A percentile compares a stretch with the other conserved stretches of the same genome.
Evolutionary conservation across 2,113 vertebrate genomes (phyloP).

Genomic region (Felis catus): DNA sequence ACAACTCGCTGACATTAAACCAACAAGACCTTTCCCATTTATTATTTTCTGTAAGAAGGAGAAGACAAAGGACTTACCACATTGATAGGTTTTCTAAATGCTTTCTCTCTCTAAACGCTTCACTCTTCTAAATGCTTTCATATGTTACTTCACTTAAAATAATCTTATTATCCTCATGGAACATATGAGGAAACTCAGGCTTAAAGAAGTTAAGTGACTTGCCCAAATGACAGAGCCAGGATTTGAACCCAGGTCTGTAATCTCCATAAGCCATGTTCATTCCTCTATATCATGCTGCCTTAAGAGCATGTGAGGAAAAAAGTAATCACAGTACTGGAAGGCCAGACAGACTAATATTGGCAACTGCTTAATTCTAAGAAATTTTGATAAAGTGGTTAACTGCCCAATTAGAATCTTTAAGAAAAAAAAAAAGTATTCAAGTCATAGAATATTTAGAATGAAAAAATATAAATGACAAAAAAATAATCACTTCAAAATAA

Average conservation of each 20-base stretch:
- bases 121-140: background rate
- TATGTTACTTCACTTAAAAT: conserved; percentile 40
- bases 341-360: background rate
- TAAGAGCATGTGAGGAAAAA: background rate
- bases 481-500: conserved; percentile 51
- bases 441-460: background rate
- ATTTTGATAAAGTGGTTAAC: conserved; percentile 33
- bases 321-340: background rate
- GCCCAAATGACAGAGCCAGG: background rate
- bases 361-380: conserved; percentile 41
- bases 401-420: background rate
- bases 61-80: background rate
- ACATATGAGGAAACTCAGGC: background rate
- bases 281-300: background rate
- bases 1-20: background rate
- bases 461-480: background rate
- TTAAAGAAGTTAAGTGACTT: background rate
- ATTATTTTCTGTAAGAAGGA: conserved; percentile 27
- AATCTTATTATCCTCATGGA: conserved; percentile 18
- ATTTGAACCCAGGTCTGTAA: background rate
- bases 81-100: background rate
- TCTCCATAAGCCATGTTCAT: background rate
- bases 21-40: background rate
- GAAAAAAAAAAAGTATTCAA: conserved; percentile 5
- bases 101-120: background rate